Conservation (phyloP, 1,140 invertebrate genomes). For the Caenorhabditis remanei region DNA sequence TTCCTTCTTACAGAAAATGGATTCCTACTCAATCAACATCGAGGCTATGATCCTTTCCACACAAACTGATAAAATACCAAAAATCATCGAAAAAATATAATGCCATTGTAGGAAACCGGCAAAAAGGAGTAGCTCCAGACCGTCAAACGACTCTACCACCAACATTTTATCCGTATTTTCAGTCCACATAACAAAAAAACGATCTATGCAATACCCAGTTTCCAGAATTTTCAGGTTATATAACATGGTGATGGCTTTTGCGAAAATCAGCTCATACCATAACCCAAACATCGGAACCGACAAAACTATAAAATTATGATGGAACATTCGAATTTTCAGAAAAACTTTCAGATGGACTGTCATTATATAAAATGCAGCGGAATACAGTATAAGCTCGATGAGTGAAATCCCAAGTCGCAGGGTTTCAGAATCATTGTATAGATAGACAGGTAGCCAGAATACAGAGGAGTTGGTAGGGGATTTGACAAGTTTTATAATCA, state of each 20-base stretch:
- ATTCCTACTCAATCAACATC: not conserved
- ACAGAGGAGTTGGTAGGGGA: not conserved
- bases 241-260: not conserved
- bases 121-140: not conserved
- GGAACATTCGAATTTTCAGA: conserved; percentile 8
- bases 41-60: not conserved
- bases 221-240: not conserved
- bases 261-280: not conserved
- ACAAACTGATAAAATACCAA: conserved; percentile 4
- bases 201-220: not conserved
- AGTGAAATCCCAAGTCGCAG: not conserved
- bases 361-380: not conserved
- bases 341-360: not conserved
- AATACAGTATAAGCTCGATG: not conserved
- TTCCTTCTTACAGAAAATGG: not conserved
- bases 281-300: not conserved
- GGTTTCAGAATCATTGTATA: not conserved
- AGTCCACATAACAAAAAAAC: not conserved
- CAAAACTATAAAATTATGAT: conserved; percentile 18
- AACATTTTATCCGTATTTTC: not conserved
- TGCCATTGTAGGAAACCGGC: not conserved
- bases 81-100: not conserved
- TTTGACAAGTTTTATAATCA: not conserved
- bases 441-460: not conserved
- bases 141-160: not conserved